Conservation (phyloP, 2,888 invertebrate genomes). For the Nineta flava region DNA sequence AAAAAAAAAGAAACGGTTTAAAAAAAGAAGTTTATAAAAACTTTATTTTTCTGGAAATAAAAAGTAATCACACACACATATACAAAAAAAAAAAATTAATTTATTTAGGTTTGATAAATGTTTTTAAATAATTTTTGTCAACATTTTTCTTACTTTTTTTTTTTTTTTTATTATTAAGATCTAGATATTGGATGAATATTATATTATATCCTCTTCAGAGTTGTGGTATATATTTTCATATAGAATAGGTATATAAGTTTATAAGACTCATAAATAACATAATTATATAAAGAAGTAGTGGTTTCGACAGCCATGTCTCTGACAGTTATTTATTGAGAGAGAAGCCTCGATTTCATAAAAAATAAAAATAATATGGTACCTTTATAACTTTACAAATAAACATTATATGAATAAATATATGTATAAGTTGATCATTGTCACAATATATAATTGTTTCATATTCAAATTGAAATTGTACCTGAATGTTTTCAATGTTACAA, state of each 20-base stretch:
- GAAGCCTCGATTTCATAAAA: not conserved
- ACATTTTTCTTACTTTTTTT: not conserved
- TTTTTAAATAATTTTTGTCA: not conserved
- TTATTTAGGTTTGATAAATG: not conserved
- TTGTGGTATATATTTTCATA: too few relatives aligned
- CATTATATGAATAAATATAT: too few relatives aligned
- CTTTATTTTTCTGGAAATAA: too few relatives aligned
- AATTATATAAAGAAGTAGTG: constrained; percentile 1
- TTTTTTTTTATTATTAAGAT: not conserved
- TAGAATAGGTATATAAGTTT: not conserved
- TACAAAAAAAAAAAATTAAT: not conserved
- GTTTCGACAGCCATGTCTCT: not conserved
- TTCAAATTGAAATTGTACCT: too few relatives aligned
- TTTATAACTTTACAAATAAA: too few relatives aligned
- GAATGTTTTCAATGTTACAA: too few relatives aligned
- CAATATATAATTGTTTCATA: too few relatives aligned
- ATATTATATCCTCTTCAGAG: not conserved
- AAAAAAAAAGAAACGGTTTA: too few relatives aligned
- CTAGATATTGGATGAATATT: not conserved
- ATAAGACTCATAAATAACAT: not conserved
- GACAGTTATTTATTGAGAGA: constrained; percentile 1
- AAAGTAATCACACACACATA: too few relatives aligned
- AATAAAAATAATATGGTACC: too few relatives aligned
- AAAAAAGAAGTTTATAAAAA: too few relatives aligned
- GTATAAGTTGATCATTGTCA: too few relatives aligned